Evolutionary conservation across 30 jellyfish, hydroid and myxozoan genomes (phyloP), one percentile per base, ranked within the genome.

Genomic region (Sanderia malayensis): DNA sequence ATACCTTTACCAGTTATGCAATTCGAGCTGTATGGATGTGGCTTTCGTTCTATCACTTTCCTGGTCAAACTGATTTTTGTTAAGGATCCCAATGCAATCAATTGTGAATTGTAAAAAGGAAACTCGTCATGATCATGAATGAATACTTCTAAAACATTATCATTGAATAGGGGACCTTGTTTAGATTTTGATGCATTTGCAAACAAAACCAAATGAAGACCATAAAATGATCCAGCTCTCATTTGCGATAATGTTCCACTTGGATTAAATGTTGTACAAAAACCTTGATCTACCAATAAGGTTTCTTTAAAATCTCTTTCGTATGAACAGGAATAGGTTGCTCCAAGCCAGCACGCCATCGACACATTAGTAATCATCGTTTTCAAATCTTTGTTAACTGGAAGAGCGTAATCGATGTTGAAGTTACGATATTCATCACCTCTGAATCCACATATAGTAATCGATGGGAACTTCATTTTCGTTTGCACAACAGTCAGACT

Each of bases 11-110:
- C 82, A 65, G 28, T 4, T 2, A 67, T 78, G 75, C 89, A 78
- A 10, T 78, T 67, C 0, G 89, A 78, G 17, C 67, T 74, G 57
- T 78, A 78, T 6, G 89, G 89, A 24, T 70, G 29, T 27, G 57
- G 29, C 74, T 29, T 31, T 31, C 89, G 53, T 1, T 60, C 19
- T 13, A 33, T 66, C 30, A 27, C 76, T 4, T 21, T 52, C 21
- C 52, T 64, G 2, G 31, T 26, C 13, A 78, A 64, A 9, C 65
- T 75, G 19, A 78, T 65, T 26, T 71, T 78, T 11, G 74, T 65
- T 27, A 78, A 6, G 23, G 37, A 59, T 9, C 89, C 89, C 4
- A 62, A 55, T 24, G 81, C 74, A 27, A 61, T 75, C 7, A 78
- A 45, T 21, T 45, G 75, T 11, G 89, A 46, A 31, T 82, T 75